These are phyloP conservation scores for Pteropus rufus DNA, from an alignment of 2,797 vertebrate genomes.

Conservation along the genomic window DNA sequence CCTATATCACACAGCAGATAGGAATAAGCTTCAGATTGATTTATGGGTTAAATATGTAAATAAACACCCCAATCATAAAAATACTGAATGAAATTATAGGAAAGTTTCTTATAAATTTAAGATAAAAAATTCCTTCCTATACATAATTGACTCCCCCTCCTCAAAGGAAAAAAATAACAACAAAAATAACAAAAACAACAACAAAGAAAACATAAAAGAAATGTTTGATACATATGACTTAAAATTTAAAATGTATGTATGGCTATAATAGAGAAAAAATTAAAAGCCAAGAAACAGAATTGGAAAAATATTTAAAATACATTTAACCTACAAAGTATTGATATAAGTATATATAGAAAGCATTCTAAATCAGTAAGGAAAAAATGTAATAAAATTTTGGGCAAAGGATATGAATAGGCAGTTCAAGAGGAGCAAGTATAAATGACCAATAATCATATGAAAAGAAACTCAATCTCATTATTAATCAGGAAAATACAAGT, in stretches of 20 bases:
- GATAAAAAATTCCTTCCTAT: not conserved
- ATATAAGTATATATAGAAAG: not conserved
- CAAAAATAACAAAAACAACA: not conserved
- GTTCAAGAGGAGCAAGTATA: not conserved
- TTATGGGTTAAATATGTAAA: not conserved
- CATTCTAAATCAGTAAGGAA: not conserved
- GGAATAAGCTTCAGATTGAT: not conserved
- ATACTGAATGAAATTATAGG: not conserved
- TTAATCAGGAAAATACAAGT: slow-evolving; percentile 19
- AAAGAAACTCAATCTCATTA: not conserved
- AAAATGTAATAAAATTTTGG: not conserved
- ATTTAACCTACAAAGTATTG: not conserved
- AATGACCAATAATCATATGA: not conserved
- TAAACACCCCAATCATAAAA: not conserved
- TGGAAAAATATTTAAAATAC: not conserved
- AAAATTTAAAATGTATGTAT: not conserved
- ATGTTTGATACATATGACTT: not conserved
- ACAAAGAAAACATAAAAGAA: not conserved
- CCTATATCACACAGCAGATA: not conserved
- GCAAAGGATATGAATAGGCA: not conserved
- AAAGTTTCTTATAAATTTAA: not conserved
- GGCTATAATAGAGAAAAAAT: not conserved
- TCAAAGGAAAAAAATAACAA: not conserved
- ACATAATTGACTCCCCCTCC: not conserved
- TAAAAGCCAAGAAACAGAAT: not conserved